phyloP scores from a whole-genome alignment of 1,140 invertebrate species.

The Pogonomyrmex californicus region DNA sequence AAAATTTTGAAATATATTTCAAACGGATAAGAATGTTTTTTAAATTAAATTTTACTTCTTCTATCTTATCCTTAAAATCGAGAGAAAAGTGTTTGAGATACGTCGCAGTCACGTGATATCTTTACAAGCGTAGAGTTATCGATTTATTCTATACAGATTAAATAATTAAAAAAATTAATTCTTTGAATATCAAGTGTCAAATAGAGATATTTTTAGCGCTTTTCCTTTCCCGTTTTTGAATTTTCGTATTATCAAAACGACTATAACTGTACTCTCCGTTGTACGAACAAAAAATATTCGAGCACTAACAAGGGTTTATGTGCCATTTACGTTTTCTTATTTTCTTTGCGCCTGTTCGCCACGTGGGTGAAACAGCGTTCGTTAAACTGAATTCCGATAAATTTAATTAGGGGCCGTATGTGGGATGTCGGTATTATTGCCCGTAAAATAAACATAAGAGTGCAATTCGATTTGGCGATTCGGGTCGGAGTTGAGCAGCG shows the following conservation, averaged over 20 bases:
- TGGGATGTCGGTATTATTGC: too few species aligned
- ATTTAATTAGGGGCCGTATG: background rate
- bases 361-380: slow-evolving; percentile 29
- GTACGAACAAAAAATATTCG: background rate
- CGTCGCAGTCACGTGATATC: background rate
- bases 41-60: background rate
- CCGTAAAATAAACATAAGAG: background rate
- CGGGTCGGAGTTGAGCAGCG: background rate
- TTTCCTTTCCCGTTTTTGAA: background rate
- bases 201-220: background rate
- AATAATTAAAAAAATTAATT: background rate
- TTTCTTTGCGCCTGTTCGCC: slow-evolving; percentile 21
- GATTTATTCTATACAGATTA: background rate
- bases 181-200: background rate
- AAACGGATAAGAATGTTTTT: background rate
- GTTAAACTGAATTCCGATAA: slow-evolving; percentile 18
- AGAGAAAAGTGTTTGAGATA: background rate
- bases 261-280: background rate
- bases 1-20: background rate
- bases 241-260: background rate
- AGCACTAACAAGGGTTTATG: slow-evolving; percentile 9
- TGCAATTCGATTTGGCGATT: slow-evolving; percentile 18
- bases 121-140: background rate
- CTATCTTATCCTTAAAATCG: background rate
- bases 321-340: slow-evolving; percentile 27